phyloP scores from a whole-genome alignment of 2,113 vertebrate species.

The Callithrix jacchus region DNA sequence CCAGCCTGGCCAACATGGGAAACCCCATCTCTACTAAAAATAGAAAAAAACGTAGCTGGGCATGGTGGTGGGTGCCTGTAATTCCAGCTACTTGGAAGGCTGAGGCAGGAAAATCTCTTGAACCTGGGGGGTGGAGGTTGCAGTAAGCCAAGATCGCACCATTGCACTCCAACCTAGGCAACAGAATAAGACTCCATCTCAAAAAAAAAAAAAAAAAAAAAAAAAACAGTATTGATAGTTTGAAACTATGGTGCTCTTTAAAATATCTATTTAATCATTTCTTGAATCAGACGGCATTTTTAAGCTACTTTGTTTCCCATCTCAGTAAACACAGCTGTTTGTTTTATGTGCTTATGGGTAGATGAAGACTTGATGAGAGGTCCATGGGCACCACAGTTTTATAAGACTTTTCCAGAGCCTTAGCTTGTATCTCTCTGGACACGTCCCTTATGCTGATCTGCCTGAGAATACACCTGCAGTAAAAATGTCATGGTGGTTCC shows the following conservation, averaged over 20 bases:
- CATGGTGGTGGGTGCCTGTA: rapidly evolving
- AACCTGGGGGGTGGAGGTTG: too few relatives aligned
- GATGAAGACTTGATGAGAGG: not conserved
- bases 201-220: too few relatives aligned
- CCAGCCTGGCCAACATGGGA: too few relatives aligned
- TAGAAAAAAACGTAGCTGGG: too few relatives aligned
- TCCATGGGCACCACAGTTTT: not conserved
- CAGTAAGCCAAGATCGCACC: too few relatives aligned
- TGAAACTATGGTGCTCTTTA: not conserved
- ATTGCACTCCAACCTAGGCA: too few relatives aligned
- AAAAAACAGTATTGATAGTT: not conserved
- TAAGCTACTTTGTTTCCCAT: not conserved
- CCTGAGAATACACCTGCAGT: not conserved
- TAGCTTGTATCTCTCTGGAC: not conserved
- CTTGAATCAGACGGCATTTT: rapidly evolving
- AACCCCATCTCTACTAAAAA: too few relatives aligned
- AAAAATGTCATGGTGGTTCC: not conserved
- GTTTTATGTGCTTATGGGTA: not conserved
- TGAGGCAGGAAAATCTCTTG: too few relatives aligned
- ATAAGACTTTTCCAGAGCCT: not conserved
- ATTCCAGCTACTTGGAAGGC: too few relatives aligned
- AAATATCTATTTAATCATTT: not conserved
- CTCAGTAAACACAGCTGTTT: not conserved
- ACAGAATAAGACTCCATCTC: too few relatives aligned
- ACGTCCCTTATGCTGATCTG: not conserved